phyloP scores from a whole-genome alignment of 2,888 invertebrate genomes.

The Rhodophaea formosa region DNA sequence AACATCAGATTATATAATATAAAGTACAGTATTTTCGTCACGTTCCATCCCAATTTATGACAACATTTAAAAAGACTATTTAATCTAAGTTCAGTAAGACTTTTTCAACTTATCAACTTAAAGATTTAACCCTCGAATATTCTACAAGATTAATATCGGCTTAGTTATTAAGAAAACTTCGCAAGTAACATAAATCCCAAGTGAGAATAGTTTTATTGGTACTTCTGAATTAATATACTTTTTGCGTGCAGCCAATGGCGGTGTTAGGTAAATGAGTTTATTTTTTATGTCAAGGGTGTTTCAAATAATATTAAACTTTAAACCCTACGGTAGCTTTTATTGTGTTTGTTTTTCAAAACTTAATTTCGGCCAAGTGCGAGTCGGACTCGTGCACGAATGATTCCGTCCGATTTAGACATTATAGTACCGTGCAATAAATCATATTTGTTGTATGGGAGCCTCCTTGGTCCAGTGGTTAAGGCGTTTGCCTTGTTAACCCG shows the following conservation, averaged over 20 bases:
- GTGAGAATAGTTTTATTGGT: not conserved
- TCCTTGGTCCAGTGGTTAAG: no score
- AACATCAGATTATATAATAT: no score
- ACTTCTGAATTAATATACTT: not conserved
- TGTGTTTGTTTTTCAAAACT: no score
- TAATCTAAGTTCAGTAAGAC: not conserved
- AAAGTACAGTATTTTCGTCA: no score
- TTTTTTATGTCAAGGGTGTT: not conserved
- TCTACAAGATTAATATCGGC: not conserved
- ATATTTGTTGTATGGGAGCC: no score
- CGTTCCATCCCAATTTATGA: not conserved
- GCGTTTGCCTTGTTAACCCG: no score
- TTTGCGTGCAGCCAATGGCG: not conserved
- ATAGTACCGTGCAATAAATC: no score
- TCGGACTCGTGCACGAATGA: no score
- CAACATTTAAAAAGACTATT: not conserved
- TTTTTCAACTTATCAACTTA: not conserved
- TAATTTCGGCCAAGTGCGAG: no score
- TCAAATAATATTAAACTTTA: not conserved
- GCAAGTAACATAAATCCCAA: not conserved
- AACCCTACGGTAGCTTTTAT: not conserved
- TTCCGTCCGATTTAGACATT: no score
- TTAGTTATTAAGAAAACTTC: not conserved
- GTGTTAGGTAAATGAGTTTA: not conserved
- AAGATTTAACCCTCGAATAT: not conserved